Evolutionary conservation across 1,140 invertebrate species (phyloP).

Genomic region (Geopemphigus sp.): DNA sequence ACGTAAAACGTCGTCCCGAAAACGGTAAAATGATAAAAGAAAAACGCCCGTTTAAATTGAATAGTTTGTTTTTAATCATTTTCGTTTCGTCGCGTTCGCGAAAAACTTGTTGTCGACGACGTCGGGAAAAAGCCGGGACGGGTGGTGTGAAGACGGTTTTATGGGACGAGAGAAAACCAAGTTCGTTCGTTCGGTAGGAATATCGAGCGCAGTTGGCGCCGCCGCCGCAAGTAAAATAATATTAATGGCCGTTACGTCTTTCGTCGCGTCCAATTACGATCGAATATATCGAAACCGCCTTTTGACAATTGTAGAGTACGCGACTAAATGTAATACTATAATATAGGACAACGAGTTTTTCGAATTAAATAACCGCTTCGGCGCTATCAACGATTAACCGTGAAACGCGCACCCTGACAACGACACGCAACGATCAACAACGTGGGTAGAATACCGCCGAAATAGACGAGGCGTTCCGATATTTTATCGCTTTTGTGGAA

Average conservation of each 20-base stretch:
- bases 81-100: neutral
- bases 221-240: slow-evolving; percentile 11
- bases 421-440: no score
- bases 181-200: slow-evolving; percentile 2
- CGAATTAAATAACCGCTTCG: neutral
- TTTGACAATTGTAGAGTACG: no score
- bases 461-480: neutral
- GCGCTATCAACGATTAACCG: neutral
- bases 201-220: slow-evolving; percentile 25
- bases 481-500: neutral
- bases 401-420: neutral
- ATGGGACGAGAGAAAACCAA: neutral
- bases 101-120: neutral
- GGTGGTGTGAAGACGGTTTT: neutral
- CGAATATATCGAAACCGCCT: no score
- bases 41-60: neutral
- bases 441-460: neutral
- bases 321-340: no score
- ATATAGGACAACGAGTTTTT: no score
- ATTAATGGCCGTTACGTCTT: neutral
- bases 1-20: no score
- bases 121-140: neutral
- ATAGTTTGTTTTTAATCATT: neutral
- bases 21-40: no score
- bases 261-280: no score